Conservation (phyloP, 2,113 vertebrate genomes). For the Narcine bancroftii region DNA sequence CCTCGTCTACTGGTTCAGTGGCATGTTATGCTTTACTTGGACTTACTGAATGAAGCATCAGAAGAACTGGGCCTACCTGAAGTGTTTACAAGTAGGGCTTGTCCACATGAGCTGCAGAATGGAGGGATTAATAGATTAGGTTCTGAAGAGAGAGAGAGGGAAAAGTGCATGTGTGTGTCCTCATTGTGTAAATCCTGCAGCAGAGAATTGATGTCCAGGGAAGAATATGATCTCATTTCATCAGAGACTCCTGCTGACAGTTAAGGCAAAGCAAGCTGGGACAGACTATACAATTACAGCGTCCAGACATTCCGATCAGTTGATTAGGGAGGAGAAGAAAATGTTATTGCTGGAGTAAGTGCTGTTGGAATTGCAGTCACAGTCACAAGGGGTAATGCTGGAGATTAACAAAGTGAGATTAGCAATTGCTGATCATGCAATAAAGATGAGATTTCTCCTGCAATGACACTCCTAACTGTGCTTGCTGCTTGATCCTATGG, state of each 20-base stretch:
- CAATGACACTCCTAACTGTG: not conserved
- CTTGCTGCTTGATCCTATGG: too few relatives aligned
- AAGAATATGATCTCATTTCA: slow-evolving; percentile 35
- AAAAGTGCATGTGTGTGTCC: not conserved
- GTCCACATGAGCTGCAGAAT: slow-evolving; percentile 40
- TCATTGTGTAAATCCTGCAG: not conserved
- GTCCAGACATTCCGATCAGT: slow-evolving; percentile 40
- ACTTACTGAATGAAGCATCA: not conserved
- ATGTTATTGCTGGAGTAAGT: slow-evolving; percentile 12
- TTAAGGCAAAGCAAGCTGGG: not conserved
- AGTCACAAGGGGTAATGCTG: not conserved
- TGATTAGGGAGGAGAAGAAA: not conserved
- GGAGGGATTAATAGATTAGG: not conserved
- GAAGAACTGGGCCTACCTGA: not conserved
- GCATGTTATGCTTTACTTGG: not conserved
- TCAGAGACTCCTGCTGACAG: slow-evolving; percentile 17
- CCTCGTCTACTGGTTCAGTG: not conserved
- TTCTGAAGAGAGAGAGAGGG: not conserved
- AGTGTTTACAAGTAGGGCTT: not conserved
- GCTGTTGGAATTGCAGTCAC: slow-evolving; percentile 8
- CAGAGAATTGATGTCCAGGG: not conserved
- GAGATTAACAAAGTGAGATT: not conserved
- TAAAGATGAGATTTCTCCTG: not conserved
- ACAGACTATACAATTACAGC: slow-evolving; percentile 41
- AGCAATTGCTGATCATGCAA: not conserved